Conservation (phyloP, 2,113 vertebrate genomes). For the Caranx ignobilis region DNA sequence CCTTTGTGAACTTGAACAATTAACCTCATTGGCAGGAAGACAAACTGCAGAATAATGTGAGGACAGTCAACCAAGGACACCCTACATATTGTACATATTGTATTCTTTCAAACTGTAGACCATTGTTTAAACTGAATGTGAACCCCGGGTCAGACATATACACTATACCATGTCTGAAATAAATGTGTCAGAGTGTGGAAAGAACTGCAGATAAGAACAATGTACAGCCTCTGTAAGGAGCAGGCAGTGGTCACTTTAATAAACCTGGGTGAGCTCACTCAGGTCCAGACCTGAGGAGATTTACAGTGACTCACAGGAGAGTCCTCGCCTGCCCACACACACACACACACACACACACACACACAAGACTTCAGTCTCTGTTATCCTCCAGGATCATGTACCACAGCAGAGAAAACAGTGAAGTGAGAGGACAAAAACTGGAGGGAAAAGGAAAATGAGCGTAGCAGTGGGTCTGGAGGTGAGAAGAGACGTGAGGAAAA, state of each 20-base stretch:
- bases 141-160: not conserved
- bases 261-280: not conserved
- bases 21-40: not conserved
- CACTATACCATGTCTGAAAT: not conserved
- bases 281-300: slow-evolving; percentile 15
- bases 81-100: slow-evolving; percentile 30
- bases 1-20: slow-evolving; percentile 38
- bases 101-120: not conserved
- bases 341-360: slow-evolving; percentile 5
- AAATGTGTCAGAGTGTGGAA: not conserved
- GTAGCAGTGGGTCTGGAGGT: slow-evolving; percentile 27
- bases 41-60: slow-evolving; percentile 9
- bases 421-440: slow-evolving; percentile 26
- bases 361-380: slow-evolving; percentile 12
- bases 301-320: slow-evolving; percentile 20
- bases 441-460: slow-evolving; percentile 31
- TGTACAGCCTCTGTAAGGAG: not conserved
- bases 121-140: slow-evolving; percentile 27
- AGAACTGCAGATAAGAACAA: not conserved
- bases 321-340: not conserved
- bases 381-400: slow-evolving; percentile 54
- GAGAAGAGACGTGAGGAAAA: slow-evolving; percentile 23
- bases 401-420: slow-evolving; percentile 32
- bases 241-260: not conserved
- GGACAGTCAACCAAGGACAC: slow-evolving; percentile 4